A percentile compares a stretch with the other conserved stretches of the same genome.
These are phyloP conservation scores for Platygyra sinensis DNA, from an alignment of 64 coral and sea anemone genomes.

Conservation along the genomic window DNA sequence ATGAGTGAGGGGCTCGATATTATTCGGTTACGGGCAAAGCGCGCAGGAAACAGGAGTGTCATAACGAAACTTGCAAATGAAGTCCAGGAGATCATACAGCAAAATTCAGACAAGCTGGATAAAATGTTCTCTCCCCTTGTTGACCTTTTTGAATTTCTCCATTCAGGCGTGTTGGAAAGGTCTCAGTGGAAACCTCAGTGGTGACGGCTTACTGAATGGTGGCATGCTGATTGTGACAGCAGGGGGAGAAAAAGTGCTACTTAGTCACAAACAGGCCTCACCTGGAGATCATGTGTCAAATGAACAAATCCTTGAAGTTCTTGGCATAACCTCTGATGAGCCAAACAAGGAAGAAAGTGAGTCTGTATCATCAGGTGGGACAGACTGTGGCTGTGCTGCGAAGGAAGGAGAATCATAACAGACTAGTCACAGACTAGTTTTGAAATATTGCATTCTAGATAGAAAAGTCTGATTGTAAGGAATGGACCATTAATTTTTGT, in stretches of 20 bases:
- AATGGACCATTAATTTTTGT: too few species aligned
- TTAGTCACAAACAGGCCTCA: conserved; percentile 79
- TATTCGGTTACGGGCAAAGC: too few species aligned
- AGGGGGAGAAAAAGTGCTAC: conserved; percentile 87
- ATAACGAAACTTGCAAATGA: too few species aligned
- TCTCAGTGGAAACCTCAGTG: conserved; percentile 83
- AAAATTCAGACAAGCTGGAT: too few species aligned
- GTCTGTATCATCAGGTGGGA: conserved; percentile 12
- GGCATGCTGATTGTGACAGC: conserved; percentile 89
- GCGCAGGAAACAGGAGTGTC: too few species aligned
- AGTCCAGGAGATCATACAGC: too few species aligned
- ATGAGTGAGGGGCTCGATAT: too few species aligned
- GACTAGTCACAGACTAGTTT: background rate
- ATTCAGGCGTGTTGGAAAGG: conserved; percentile 67
- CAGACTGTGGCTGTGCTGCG: conserved; percentile 9
- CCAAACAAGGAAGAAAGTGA: conserved; percentile 9
- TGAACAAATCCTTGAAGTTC: conserved; percentile 70
- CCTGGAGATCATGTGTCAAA: conserved; percentile 93
- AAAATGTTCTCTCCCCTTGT: too few species aligned
- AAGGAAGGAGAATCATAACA: conserved; percentile 34
- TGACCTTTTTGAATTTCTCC: too few species aligned
- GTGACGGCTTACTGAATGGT: conserved; percentile 90
- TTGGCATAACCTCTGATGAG: conserved; percentile 55
- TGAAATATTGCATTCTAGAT: background rate
- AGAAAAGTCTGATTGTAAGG: background rate